phyloP scores from a whole-genome alignment of 2,797 vertebrate genomes.

The Sebastes hubbsi region DNA sequence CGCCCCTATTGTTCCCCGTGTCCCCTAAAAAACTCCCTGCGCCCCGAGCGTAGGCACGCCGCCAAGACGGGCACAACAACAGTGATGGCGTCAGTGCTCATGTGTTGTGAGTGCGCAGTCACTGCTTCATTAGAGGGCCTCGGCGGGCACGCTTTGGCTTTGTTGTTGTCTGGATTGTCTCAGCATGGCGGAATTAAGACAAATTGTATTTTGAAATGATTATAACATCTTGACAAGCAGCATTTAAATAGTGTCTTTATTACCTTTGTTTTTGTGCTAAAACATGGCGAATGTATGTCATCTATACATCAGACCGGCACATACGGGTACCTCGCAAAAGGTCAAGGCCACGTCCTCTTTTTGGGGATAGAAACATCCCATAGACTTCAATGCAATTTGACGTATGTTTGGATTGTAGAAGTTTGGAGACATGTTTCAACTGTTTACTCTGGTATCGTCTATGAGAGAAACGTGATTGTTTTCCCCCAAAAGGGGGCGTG shows the following conservation, averaged over 20 bases:
- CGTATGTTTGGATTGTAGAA: too few species aligned
- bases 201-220: background rate
- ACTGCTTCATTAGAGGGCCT: background rate
- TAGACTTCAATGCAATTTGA: too few species aligned
- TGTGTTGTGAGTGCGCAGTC: conserved; percentile 8
- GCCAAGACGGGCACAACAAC: conserved; percentile 53
- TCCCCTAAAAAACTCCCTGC: conserved; percentile 41
- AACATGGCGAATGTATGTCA: background rate
- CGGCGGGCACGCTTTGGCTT: conserved; percentile 15
- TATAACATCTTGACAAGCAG: background rate
- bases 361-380: too few species aligned
- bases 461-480: too few species aligned
- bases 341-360: too few species aligned
- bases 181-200: background rate
- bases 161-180: background rate
- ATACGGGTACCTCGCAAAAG: too few species aligned
- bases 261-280: background rate
- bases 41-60: conserved; percentile 32
- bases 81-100: conserved; percentile 32
- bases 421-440: too few species aligned
- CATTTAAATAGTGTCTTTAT: background rate
- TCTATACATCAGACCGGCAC: too few species aligned
- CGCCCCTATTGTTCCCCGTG: conserved; percentile 58
- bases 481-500: too few species aligned
- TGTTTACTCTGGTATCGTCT: too few species aligned